phyloP scores from a whole-genome alignment of 2,113 vertebrate genomes.

The Bujurquina vittata region DNA sequence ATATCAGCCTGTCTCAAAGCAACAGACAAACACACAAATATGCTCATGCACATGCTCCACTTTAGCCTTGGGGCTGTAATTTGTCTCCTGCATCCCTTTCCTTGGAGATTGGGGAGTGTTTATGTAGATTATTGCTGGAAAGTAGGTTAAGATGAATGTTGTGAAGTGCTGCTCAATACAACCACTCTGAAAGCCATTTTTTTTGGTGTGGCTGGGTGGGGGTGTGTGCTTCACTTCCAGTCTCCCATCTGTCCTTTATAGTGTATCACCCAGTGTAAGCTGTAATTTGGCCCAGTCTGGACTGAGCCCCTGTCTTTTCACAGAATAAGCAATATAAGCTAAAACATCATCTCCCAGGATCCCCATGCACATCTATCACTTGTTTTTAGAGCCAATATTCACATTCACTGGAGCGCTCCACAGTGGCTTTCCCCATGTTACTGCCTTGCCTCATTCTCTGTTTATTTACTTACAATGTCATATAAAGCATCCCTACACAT shows the following conservation, averaged over 20 bases:
- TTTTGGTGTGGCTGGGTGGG: not conserved
- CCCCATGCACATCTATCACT: not conserved
- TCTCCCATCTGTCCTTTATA: slow-evolving; percentile 15
- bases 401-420: not conserved
- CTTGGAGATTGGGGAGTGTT: slow-evolving; percentile 60
- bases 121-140: slow-evolving; percentile 76
- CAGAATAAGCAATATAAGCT: not conserved
- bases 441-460: not conserved
- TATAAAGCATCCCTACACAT: not conserved
- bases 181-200: slow-evolving; percentile 32
- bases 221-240: not conserved
- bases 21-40: slow-evolving; percentile 32
- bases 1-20: slow-evolving; percentile 34
- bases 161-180: slow-evolving; percentile 15
- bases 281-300: not conserved
- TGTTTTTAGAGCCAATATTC: not conserved
- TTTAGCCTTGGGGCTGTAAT: slow-evolving; percentile 61
- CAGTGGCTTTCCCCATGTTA: not conserved
- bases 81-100: slow-evolving; percentile 68
- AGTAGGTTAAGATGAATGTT: slow-evolving; percentile 78
- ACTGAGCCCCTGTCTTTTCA: not conserved
- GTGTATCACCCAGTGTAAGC: not conserved
- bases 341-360: slow-evolving; percentile 16
- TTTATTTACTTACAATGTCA: not conserved
- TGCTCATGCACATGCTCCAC: slow-evolving; percentile 5